phyloP scores from a whole-genome alignment of 1,140 invertebrate species.

The Sipha flava region DNA sequence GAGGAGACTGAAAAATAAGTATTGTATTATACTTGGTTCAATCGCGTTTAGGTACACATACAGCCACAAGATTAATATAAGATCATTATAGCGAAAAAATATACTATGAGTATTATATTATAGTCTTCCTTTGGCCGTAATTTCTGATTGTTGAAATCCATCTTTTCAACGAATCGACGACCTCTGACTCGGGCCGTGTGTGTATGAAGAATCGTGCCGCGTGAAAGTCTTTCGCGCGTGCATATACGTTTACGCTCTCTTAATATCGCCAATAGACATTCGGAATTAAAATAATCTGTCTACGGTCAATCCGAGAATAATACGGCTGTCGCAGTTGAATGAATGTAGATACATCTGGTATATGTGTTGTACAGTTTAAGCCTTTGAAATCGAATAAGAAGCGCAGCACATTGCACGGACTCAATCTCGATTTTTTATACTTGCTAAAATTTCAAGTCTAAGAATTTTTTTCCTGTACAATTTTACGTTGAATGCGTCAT shows the following conservation, averaged over 20 bases:
- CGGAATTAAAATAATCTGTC: neutral
- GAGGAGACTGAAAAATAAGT: too few species aligned
- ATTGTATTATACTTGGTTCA: neutral
- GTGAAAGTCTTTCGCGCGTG: neutral
- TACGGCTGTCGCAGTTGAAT: neutral
- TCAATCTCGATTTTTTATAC: too few species aligned
- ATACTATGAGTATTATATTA: neutral
- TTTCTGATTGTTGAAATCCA: neutral
- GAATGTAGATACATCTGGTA: neutral
- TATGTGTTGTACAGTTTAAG: too few species aligned
- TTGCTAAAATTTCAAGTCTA: too few species aligned
- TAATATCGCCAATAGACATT: neutral
- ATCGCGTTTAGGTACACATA: neutral
- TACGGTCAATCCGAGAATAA: neutral
- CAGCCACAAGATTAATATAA: neutral
- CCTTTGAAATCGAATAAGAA: neutral
- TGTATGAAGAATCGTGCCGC: slow-evolving; percentile 2
- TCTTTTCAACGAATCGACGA: slow-evolving; percentile 8
- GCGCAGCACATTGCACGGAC: too few species aligned
- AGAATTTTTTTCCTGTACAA: too few species aligned
- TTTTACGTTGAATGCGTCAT: too few species aligned
- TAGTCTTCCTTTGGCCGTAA: neutral
- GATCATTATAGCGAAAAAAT: neutral
- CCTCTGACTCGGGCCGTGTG: neutral
- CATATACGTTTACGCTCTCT: neutral